These are phyloP conservation scores for Atrina japonica DNA, from an alignment of 2,888 invertebrate genomes.

Conservation along the genomic window DNA sequence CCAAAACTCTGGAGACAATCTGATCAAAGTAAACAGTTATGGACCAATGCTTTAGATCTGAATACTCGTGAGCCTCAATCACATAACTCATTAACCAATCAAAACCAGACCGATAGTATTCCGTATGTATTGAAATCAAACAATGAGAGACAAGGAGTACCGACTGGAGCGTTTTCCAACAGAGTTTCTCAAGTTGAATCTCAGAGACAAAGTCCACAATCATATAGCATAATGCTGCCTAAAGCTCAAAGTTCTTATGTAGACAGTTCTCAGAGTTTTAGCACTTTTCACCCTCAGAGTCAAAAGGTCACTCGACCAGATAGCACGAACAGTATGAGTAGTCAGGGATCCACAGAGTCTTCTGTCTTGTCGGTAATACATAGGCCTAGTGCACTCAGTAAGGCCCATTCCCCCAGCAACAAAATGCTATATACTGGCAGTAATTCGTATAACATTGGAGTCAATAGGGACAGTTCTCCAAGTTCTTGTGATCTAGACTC, in stretches of 20 bases:
- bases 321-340: slow-evolving; percentile 70
- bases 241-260: background rate
- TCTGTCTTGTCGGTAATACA: slow-evolving; percentile 70
- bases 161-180: background rate
- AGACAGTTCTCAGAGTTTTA: slow-evolving; percentile 16
- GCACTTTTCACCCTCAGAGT: slow-evolving; percentile 33
- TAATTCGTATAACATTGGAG: background rate
- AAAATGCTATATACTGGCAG: background rate
- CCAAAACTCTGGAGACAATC: slow-evolving; percentile 40
- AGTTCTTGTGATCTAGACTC: slow-evolving; percentile 17
- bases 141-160: slow-evolving; percentile 13
- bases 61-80: slow-evolving; percentile 22
- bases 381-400: slow-evolving; percentile 47
- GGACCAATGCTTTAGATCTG: too few relatives aligned
- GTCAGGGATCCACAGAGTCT: slow-evolving; percentile 70
- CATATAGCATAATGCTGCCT: background rate
- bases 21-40: background rate
- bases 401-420: slow-evolving; percentile 44
- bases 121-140: slow-evolving; percentile 11
- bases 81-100: slow-evolving; percentile 48
- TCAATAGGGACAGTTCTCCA: background rate
- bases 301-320: slow-evolving; percentile 60
- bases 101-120: slow-evolving; percentile 28
- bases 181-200: slow-evolving; percentile 1
- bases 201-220: background rate